Evolutionary conservation across 2,888 invertebrate genomes (phyloP), one percentile per base, ranked within the genome.

Genomic region (Phalera bucephala): DNA sequence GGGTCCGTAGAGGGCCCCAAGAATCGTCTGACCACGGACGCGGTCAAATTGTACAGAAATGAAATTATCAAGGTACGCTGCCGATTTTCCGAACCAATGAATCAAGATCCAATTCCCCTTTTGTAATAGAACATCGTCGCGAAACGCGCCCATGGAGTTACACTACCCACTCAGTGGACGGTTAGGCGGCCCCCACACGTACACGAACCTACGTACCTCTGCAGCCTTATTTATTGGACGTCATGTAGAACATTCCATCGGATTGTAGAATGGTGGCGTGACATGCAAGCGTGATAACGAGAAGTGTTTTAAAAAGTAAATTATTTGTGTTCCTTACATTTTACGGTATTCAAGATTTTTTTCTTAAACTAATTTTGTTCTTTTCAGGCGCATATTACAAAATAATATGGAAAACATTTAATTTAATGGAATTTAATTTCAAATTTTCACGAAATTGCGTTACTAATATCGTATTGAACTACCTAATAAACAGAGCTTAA

Each of bases 41-140:
- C 88, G 89, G 86, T 88, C 89, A 89, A 89, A 89, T 89, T 89
- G 89, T 89, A 88, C 88, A 89, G 89, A 89, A 89, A 89, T 89
- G 89, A 88, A 89, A 89, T 89, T 89, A 89, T 89, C 89, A 89
- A 89, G 89, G 89, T 88, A 88, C 89, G 87, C 78, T 88, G 85
- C 86, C 89, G 89, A 89, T 89, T 89, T 89, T 89, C 89, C 87
- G 89, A 85, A 80, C 89, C 89, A 89, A 89, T 89, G 89, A 89
- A 87, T 89, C 89, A 89, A 86, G 86, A 89, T 89, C 88, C 89
- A 88, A 89, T 89, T 27, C 86, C 88, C 87, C 89, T 88, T 88
- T 89, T 87, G 89, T 89, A 88, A 89, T 89, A 88, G 88, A 89
- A 89, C 87, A 87, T 86, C 82, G 86, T 87, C 88, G 85, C 88